Conservation (phyloP, 2,113 vertebrate species). For the Chloebia gouldiae region DNA sequence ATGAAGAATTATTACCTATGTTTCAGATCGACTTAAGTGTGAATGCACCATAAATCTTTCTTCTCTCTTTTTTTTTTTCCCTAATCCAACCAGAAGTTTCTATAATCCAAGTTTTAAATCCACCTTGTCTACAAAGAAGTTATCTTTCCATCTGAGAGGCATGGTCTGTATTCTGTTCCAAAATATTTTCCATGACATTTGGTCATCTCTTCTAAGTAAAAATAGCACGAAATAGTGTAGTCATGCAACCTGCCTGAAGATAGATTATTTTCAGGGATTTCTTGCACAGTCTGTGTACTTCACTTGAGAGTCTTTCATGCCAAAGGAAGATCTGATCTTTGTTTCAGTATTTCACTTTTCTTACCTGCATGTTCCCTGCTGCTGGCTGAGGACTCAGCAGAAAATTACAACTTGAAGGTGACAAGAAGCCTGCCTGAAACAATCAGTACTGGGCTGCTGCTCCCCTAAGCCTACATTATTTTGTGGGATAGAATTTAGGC, state of each 20-base stretch:
- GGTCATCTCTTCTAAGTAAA: background rate
- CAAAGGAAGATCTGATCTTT: background rate
- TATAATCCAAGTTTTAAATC: background rate
- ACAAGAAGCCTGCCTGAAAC: background rate
- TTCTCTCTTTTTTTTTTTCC: rapidly evolving
- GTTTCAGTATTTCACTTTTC: background rate
- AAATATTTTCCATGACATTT: background rate
- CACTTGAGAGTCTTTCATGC: background rate
- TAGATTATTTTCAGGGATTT: background rate
- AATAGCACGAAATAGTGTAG: background rate
- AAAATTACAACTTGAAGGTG: background rate
- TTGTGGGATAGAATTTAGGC: background rate
- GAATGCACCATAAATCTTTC: background rate
- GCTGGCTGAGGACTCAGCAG: background rate
- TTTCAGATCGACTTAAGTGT: background rate
- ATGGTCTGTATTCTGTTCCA: background rate
- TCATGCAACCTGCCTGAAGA: background rate
- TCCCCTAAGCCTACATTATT: background rate
- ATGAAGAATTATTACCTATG: background rate
- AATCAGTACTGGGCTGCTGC: background rate
- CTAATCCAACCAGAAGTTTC: background rate
- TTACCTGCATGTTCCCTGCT: background rate
- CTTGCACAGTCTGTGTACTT: background rate
- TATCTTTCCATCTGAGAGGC: background rate
- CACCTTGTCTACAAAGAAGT: background rate